Evolutionary conservation across 2,113 vertebrate genomes (phyloP).

Genomic region (Mormoops blainvillei): DNA sequence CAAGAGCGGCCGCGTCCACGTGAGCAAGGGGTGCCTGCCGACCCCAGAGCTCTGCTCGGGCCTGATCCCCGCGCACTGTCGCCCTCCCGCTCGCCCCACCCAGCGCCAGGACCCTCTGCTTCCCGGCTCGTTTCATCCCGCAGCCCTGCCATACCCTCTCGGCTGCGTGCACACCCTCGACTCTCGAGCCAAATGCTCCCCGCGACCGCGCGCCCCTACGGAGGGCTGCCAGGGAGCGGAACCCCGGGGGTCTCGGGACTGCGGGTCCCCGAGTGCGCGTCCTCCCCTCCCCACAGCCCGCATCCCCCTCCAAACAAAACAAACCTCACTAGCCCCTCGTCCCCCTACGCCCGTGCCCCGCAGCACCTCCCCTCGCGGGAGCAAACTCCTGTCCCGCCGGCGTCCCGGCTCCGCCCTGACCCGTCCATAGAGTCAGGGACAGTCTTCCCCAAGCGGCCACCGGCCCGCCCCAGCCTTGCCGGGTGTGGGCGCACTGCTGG

Average conservation of each 20-base stretch:
- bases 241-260: neutral
- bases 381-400: no score
- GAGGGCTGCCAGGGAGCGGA: no score
- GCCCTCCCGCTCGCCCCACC: neutral
- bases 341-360: neutral
- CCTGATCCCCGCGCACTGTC: no score
- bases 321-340: neutral
- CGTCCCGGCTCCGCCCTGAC: no score
- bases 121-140: neutral
- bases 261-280: neutral
- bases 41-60: no score
- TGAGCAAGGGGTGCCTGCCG: no score
- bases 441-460: neutral
- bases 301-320: neutral
- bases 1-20: neutral
- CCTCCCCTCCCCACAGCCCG: neutral
- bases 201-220: no score
- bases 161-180: no score
- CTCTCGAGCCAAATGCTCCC: no score
- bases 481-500: neutral
- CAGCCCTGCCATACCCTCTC: no score
- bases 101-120: neutral
- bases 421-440: no score
- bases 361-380: neutral
- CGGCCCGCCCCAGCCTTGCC: conserved; percentile 15